Conservation (phyloP, 1,140 invertebrate genomes). For the Microvelia longipes region DNA sequence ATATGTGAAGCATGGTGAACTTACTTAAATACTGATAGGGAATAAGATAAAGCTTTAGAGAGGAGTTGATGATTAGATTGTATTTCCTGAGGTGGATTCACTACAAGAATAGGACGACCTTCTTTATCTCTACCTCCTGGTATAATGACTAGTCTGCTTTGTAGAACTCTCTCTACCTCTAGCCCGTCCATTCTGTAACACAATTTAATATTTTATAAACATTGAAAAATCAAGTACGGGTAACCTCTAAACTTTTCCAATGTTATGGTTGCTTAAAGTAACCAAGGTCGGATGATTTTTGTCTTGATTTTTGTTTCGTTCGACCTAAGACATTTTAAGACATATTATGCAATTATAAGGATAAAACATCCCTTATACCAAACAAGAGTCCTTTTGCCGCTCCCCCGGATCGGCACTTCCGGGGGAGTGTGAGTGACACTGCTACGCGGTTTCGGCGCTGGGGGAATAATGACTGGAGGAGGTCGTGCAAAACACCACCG, state of each 20-base stretch:
- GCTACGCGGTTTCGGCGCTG: no score
- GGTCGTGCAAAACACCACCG: no score
- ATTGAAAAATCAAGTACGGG: not conserved
- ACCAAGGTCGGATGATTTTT: not conserved
- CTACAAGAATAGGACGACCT: slow-evolving; percentile 42
- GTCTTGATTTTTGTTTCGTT: not conserved
- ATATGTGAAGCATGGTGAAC: no score
- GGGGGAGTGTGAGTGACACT: no score
- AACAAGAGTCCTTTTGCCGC: no score
- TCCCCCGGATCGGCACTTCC: no score
- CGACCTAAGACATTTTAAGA: not conserved
- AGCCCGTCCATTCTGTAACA: not conserved
- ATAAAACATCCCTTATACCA: no score
- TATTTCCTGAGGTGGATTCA: slow-evolving; percentile 38
- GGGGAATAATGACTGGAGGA: no score
- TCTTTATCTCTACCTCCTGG: slow-evolving; percentile 48
- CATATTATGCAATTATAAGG: not conserved
- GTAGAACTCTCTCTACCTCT: not conserved
- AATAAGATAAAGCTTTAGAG: not conserved
- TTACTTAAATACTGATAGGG: slow-evolving; percentile 1
- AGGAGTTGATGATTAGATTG: not conserved
- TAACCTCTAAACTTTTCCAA: not conserved
- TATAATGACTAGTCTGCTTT: slow-evolving; percentile 14
- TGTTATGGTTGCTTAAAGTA: no score
- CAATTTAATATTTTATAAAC: not conserved